Conservation (phyloP, 2,797 vertebrate genomes). For the Hephaestus fuliginosus region DNA sequence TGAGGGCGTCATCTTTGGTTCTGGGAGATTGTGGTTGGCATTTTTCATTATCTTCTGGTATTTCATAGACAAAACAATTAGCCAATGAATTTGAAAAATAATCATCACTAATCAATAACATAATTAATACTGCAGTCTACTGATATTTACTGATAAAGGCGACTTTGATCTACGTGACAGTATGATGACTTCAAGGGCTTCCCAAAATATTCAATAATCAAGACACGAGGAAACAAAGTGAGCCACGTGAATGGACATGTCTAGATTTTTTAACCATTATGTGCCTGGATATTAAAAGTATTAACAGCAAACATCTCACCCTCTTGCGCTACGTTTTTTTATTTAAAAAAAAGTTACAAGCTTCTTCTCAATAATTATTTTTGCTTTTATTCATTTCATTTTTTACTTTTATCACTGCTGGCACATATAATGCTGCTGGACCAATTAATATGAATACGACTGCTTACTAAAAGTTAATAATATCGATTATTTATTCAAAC, state of each 20-base stretch:
- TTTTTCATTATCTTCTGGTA: neutral
- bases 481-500: too few species aligned
- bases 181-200: slow-evolving; percentile 5
- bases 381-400: too few species aligned
- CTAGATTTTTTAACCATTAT: neutral
- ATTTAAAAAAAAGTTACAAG: neutral
- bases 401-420: neutral
- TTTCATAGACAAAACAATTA: neutral
- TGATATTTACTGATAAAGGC: too few species aligned
- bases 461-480: too few species aligned
- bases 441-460: neutral
- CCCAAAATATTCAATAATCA: neutral
- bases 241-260: neutral
- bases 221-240: neutral
- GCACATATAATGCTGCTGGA: neutral
- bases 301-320: neutral
- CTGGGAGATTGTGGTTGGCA: neutral
- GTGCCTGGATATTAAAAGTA: neutral
- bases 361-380: neutral
- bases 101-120: neutral
- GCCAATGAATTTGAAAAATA: neutral
- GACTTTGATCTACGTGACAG: neutral
- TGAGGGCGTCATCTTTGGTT: neutral
- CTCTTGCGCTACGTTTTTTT: neutral
- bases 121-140: too few species aligned